A percentile compares a stretch with the other conserved stretches of the same genome.
Conservation (phyloP, 2,888 invertebrate species). For the Piscicola geometra region DNA sequence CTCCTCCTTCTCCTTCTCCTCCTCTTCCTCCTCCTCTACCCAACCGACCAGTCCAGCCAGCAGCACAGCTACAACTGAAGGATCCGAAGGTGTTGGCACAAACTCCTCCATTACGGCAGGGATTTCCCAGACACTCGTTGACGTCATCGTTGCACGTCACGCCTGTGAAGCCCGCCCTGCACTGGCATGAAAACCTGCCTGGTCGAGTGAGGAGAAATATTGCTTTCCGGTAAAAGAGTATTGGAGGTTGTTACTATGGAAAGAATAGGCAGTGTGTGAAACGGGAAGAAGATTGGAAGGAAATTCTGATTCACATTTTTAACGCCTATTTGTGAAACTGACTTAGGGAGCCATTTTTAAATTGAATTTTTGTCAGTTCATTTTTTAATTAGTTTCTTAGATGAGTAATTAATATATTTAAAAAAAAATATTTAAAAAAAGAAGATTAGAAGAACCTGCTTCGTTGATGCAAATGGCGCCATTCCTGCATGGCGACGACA, state of each 20-base stretch:
- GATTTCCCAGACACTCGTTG: conserved; percentile 39
- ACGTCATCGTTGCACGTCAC: conserved; percentile 37
- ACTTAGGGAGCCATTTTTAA: too few species aligned
- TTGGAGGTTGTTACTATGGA: too few species aligned
- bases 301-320: too few species aligned
- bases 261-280: too few species aligned
- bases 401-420: too few species aligned
- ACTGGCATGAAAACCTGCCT: conserved; percentile 40
- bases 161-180: conserved; percentile 40
- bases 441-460: conserved; percentile 57
- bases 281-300: too few species aligned
- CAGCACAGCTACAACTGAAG: conserved; percentile 38
- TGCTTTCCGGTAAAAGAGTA: neutral
- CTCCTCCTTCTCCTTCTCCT: conserved; percentile 21
- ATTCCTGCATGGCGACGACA: conserved; percentile 84
- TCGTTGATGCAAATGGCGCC: conserved; percentile 60
- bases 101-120: conserved; percentile 40
- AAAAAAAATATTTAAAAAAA: too few species aligned
- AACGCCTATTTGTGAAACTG: too few species aligned
- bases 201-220: neutral
- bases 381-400: too few species aligned
- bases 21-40: conserved; percentile 1
- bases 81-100: conserved; percentile 40
- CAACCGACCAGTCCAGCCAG: conserved; percentile 35
- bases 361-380: too few species aligned